A percentile compares a stretch with the other conserved stretches of the same genome.
Evolutionary conservation across 2,113 vertebrate species (phyloP).

Genomic region (Craseonycteris thonglongyai): DNA sequence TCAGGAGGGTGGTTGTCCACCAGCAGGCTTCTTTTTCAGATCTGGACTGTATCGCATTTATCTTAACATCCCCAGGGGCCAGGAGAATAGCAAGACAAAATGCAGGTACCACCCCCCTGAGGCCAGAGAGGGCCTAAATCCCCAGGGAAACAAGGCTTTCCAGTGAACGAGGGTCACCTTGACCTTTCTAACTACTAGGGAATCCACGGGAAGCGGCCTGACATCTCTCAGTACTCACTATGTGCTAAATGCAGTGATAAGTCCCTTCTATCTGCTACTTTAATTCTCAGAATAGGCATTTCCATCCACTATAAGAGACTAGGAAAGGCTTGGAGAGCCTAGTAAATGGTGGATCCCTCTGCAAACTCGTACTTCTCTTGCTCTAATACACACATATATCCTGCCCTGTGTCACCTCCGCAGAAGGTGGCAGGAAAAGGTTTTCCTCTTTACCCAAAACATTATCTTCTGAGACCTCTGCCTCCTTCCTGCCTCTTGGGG

Average conservation of each 20-base stretch:
- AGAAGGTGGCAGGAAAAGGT: not conserved
- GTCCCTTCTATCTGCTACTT: not conserved
- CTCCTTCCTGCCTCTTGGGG: not conserved
- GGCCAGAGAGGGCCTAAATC: not conserved
- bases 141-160: not conserved
- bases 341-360: not conserved
- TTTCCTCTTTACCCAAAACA: not conserved
- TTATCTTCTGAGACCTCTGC: not conserved
- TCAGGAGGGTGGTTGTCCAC: not conserved
- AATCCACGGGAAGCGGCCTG: not conserved
- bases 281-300: not conserved
- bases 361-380: not conserved
- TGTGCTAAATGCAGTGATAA: not conserved
- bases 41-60: not conserved
- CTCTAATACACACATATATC: not conserved
- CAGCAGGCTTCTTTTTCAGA: not conserved
- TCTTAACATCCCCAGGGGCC: not conserved
- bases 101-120: not conserved
- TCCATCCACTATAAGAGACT: not conserved
- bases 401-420: no score
- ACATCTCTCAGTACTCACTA: not conserved
- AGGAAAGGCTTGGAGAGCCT: not conserved
- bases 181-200: not conserved
- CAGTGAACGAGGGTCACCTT: fast-evolving
- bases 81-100: not conserved